Evolutionary conservation across 92 coral and sea anemone genomes (phyloP), one percentile per base, ranked within the genome.

Genomic region (Palythoa grandiflora): DNA sequence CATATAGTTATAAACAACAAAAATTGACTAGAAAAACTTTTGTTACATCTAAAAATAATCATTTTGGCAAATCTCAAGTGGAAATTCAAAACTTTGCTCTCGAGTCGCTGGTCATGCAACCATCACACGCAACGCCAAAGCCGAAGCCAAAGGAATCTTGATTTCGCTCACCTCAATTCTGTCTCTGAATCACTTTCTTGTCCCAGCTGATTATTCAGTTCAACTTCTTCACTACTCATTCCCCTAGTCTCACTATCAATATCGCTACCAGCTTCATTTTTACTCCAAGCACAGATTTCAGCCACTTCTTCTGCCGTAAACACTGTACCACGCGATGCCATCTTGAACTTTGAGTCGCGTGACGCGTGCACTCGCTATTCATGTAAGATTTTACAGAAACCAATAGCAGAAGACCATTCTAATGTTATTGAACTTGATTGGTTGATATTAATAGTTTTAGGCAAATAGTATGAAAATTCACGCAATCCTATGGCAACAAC

Each of bases 121-220:
- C 71, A 65, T 65, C 71, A 65, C 71, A 65, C 71, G 71, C 71
- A n/a, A 65, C 71, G 71, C 71, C 71, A 65, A 65, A 65, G 48
- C 48, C 48, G 48, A 44, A 44, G 48, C 48, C 48, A 44, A 44
- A 65, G 71, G n/a, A 10, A 65, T 65, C 71, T 65, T 65, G 71
- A 65, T 10, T 73, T 73, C 77, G 19, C 77, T 39, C 77, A 73
- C 77, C 77, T 73, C 77, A 73, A 73, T 37, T 73, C 77, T 37
- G 77, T 73, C 77, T 73, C 77, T 73, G 77, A 73, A 73, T 73
- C 77, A 73, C 51, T 73, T 73, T 40, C 77, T 38, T 73, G 77
- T 38, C 48, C 54, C 48, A 73, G 77, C 19, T 37, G 52, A 14
- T 73, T 47, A 73, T 36, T 54, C 51, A 73, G 50, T 73, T 73